phyloP scores from a whole-genome alignment of 2,888 invertebrate genomes.

The Oxyteleia sp. region DNA sequence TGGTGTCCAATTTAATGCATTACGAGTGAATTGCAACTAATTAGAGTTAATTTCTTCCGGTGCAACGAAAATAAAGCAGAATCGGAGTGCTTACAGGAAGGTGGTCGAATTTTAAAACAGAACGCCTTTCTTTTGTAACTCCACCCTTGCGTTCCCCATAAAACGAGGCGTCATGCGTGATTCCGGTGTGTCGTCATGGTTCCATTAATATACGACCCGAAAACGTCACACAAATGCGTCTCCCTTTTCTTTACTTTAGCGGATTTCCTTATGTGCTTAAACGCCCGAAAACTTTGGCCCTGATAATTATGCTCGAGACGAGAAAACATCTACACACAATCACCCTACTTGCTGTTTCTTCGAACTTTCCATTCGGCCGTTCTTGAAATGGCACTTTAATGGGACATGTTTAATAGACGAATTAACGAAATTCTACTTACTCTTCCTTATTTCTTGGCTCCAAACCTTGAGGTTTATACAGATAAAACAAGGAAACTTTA shows the following conservation, averaged over 20 bases:
- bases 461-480: too few species aligned
- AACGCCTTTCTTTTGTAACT: slow-evolving; percentile 64
- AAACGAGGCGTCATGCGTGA: slow-evolving; percentile 80
- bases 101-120: slow-evolving; percentile 54
- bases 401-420: background rate
- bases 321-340: slow-evolving; percentile 40
- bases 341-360: slow-evolving; percentile 58
- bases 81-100: slow-evolving; percentile 12
- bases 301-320: slow-evolving; percentile 61
- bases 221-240: slow-evolving; percentile 55
- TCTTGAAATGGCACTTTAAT: slow-evolving; percentile 29
- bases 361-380: slow-evolving; percentile 44
- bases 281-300: slow-evolving; percentile 69
- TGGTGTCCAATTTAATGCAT: too few species aligned
- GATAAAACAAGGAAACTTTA: too few species aligned
- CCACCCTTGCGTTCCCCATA: slow-evolving; percentile 57
- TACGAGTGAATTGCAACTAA: slow-evolving; percentile 18
- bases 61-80: background rate
- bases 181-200: slow-evolving; percentile 86
- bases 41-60: slow-evolving; percentile 45
- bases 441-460: too few species aligned
- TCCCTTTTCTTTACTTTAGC: background rate
- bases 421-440: too few species aligned
- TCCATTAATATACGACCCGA: slow-evolving; percentile 83
- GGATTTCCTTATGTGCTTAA: slow-evolving; percentile 38